A percentile compares a stretch with the other conserved stretches of the same genome.
These are phyloP conservation scores for Phoebastria nigripes DNA, from an alignment of 2,797 vertebrate genomes.

Conservation along the genomic window DNA sequence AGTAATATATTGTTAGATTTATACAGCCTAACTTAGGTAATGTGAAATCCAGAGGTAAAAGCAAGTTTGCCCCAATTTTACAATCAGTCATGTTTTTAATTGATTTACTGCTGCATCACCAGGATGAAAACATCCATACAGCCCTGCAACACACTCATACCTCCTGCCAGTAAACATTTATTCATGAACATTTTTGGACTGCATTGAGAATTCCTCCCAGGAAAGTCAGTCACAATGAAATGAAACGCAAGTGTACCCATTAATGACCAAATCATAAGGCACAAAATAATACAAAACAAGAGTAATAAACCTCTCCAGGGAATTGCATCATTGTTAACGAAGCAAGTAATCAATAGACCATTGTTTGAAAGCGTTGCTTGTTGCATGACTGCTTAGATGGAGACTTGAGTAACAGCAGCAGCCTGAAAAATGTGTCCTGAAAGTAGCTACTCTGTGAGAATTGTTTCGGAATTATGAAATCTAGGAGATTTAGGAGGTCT, in stretches of 20 bases:
- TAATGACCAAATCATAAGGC: conserved; percentile 46
- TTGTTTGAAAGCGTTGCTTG: conserved; percentile 13
- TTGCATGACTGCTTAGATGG: conserved; percentile 4
- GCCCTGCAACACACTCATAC: neutral
- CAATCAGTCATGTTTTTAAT: conserved; percentile 35
- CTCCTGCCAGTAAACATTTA: conserved; percentile 1
- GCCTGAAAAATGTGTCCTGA: neutral
- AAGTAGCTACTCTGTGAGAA: neutral
- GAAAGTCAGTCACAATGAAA: conserved; percentile 19
- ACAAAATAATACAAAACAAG: conserved; percentile 38
- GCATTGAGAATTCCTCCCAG: neutral
- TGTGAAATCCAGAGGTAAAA: conserved; percentile 12
- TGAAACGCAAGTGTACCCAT: neutral
- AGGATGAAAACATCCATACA: neutral
- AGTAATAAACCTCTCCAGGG: conserved; percentile 21
- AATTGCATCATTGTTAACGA: conserved; percentile 18
- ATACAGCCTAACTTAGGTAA: neutral
- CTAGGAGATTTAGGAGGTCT: neutral
- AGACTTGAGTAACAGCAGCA: neutral
- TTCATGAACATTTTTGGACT: neutral
- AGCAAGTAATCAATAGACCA: conserved; percentile 44
- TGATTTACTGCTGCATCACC: conserved; percentile 9
- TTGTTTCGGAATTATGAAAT: neutral
- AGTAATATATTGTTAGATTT: neutral
- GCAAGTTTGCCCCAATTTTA: neutral